Conservation (phyloP, 2,797 vertebrate genomes). For the Loriculus beryllinus region DNA sequence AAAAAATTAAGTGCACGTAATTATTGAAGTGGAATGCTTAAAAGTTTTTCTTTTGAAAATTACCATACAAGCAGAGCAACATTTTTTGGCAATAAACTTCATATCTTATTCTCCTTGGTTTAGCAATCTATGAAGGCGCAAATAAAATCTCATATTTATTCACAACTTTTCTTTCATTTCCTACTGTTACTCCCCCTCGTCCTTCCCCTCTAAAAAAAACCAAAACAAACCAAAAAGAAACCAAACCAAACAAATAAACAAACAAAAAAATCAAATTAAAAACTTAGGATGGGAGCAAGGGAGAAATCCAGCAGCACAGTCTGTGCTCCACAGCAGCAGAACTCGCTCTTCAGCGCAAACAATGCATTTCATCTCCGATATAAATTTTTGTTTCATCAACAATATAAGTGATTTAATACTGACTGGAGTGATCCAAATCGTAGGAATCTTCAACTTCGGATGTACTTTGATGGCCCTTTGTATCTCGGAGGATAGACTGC, state of each 20-base stretch:
- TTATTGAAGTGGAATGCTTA: not conserved
- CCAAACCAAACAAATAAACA: not conserved
- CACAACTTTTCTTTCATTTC: not conserved
- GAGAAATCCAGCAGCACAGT: not conserved
- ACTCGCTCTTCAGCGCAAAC: not conserved
- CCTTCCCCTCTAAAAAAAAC: not conserved
- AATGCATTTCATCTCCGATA: not conserved
- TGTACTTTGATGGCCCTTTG: fast-evolving
- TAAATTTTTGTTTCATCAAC: conserved; percentile 13
- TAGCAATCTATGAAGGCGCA: fast-evolving
- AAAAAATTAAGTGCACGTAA: not conserved
- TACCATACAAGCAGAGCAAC: not conserved
- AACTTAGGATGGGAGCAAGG: not conserved
- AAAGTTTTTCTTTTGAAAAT: not conserved
- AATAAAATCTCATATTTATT: not conserved
- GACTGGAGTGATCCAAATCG: not conserved
- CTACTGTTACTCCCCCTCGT: not conserved
- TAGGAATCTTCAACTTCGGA: not conserved
- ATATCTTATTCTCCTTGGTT: not conserved
- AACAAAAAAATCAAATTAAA: not conserved
- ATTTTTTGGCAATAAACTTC: not conserved
- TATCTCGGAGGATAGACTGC: conserved; percentile 80
- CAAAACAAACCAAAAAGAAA: not conserved
- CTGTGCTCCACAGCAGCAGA: fast-evolving
- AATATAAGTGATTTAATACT: not conserved